A percentile compares a stretch with the other conserved stretches of the same genome.
Evolutionary conservation across 2,797 vertebrate species (phyloP).

Genomic region (Megaceryle alcyon): DNA sequence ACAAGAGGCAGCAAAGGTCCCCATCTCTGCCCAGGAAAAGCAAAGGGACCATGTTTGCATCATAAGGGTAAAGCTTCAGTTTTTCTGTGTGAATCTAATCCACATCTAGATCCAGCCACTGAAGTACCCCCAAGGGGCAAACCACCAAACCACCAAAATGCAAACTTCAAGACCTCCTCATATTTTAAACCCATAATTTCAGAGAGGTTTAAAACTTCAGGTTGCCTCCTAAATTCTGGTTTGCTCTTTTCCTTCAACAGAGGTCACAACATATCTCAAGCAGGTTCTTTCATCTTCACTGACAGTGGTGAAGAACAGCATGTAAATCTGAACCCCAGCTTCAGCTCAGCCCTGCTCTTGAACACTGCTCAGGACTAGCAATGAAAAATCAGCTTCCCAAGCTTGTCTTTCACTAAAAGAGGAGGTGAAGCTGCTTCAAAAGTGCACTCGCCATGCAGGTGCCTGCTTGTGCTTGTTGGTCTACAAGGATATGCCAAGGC

Average conservation of each 20-base stretch:
- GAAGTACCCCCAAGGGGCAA: not conserved
- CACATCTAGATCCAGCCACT: not conserved
- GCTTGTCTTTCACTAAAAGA: not conserved
- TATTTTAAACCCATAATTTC: not conserved
- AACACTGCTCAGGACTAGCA: not conserved
- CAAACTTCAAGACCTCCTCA: not conserved
- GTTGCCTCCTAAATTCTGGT: not conserved
- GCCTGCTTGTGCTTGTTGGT: slow-evolving; percentile 2
- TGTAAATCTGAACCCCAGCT: not conserved
- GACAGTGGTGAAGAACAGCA: not conserved
- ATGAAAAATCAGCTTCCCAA: not conserved
- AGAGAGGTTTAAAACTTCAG: not conserved
- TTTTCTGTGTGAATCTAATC: not conserved
- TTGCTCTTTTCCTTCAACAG: not conserved
- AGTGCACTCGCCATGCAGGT: not conserved
- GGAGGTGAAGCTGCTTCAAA: not conserved
- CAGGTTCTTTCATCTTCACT: not conserved
- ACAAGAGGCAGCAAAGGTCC: not conserved
- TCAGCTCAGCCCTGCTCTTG: accelerated
- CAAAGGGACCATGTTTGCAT: not conserved
- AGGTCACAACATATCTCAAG: not conserved
- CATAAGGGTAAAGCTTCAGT: not conserved
- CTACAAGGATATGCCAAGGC: not conserved
- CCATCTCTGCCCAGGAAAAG: not conserved
- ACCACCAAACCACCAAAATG: not conserved